Evolutionary conservation across 2,888 invertebrate genomes (phyloP).

Genomic region (Lasius platythorax): DNA sequence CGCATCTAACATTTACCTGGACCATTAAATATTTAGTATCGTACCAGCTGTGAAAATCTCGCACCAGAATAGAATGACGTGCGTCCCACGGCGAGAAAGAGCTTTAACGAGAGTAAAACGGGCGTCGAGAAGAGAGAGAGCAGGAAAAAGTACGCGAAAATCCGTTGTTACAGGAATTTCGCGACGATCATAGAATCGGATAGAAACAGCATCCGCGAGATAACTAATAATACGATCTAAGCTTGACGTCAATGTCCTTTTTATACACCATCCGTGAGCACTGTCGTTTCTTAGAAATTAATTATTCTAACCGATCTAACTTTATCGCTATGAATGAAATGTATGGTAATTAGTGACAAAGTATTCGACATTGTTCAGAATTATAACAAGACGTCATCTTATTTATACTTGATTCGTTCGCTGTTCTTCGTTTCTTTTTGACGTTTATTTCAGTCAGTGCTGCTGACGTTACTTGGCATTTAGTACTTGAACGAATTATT

Average conservation of each 20-base stretch:
- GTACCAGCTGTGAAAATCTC: constrained; percentile 75
- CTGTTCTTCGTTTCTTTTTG: neutral
- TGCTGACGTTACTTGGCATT: neutral
- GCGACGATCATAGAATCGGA: constrained; percentile 43
- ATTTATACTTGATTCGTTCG: constrained; percentile 24
- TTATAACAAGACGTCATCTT: constrained; percentile 50
- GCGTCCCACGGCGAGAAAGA: constrained; percentile 47
- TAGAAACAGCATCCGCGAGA: constrained; percentile 4
- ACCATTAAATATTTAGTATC: constrained; percentile 80
- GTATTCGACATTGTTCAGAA: neutral
- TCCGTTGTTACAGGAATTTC: constrained; percentile 45
- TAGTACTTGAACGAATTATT: neutral
- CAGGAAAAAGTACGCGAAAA: constrained; percentile 13
- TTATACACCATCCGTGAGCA: constrained; percentile 74
- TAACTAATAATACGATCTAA: constrained; percentile 74
- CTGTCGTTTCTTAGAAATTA: constrained; percentile 72
- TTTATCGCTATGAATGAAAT: constrained; percentile 65
- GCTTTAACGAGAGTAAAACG: constrained; percentile 62
- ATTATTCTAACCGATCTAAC: constrained; percentile 74
- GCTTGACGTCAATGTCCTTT: constrained; percentile 74
- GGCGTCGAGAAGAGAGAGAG: neutral
- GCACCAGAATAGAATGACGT: constrained; percentile 58
- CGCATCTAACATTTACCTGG: constrained; percentile 49
- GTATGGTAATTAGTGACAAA: constrained; percentile 27
- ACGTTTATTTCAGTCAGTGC: constrained; percentile 30